Evolutionary conservation across 2,888 invertebrate species (phyloP).

Genomic region (Cheilosia soror): DNA sequence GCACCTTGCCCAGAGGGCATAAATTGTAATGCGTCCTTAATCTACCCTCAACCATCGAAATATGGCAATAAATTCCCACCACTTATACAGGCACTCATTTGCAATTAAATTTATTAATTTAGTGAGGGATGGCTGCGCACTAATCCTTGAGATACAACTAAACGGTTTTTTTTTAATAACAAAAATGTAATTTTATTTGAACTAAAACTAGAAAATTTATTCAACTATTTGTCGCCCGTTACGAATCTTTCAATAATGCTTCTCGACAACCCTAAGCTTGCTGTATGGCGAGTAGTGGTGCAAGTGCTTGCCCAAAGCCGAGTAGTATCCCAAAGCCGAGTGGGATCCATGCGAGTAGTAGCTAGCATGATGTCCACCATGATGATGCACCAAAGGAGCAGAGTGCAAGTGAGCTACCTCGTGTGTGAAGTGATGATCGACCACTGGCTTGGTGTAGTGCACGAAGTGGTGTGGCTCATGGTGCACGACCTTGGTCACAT

Average conservation of each 20-base stretch:
- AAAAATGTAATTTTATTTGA: background rate
- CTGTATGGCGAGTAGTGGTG: conserved; percentile 79
- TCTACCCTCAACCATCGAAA: conserved; percentile 56
- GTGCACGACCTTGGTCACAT: conserved; percentile 82
- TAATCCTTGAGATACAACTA: conserved; percentile 19
- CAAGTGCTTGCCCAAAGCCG: conserved; percentile 78
- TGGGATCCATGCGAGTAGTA: conserved; percentile 37
- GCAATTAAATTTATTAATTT: conserved; percentile 4
- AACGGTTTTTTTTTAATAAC: conserved; percentile 1
- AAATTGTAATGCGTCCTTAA: conserved; percentile 43
- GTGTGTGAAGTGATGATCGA: conserved; percentile 81
- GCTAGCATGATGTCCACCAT: conserved; percentile 54
- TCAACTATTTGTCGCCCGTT: conserved; percentile 61
- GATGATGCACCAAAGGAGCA: conserved; percentile 59
- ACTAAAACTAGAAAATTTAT: conserved; percentile 55
- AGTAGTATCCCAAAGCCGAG: conserved; percentile 77
- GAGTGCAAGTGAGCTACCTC: conserved; percentile 77
- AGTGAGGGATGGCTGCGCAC: conserved; percentile 34
- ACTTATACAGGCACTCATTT: conserved; percentile 32
- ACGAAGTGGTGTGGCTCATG: conserved; percentile 82
- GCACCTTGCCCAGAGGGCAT: conserved; percentile 62
- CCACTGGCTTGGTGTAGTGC: conserved; percentile 81
- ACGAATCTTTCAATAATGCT: conserved; percentile 78
- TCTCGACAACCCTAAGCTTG: conserved; percentile 82
- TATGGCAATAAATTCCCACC: conserved; percentile 52